These are phyloP conservation scores for Hippolais icterina DNA, from an alignment of 2,113 vertebrate genomes.

Conservation along the genomic window DNA sequence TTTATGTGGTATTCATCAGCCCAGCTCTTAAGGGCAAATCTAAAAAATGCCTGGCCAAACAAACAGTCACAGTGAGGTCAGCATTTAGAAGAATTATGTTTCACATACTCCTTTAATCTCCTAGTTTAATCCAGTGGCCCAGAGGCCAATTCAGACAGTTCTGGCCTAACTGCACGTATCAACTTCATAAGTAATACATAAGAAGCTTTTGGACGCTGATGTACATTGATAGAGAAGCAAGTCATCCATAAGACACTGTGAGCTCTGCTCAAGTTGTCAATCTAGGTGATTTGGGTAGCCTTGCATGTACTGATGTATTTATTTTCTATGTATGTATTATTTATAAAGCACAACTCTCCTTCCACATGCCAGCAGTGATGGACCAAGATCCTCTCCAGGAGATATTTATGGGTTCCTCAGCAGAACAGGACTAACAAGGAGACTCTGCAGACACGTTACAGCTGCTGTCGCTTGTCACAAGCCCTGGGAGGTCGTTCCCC, in stretches of 20 bases:
- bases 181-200: slow-evolving; percentile 20
- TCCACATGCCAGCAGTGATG: slow-evolving; percentile 48
- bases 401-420: slow-evolving; percentile 61
- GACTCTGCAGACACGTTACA: neutral
- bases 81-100: neutral
- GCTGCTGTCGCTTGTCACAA: slow-evolving; percentile 50
- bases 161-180: neutral
- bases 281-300: slow-evolving; percentile 52
- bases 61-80: neutral
- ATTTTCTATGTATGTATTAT: slow-evolving; percentile 68
- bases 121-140: slow-evolving; percentile 20
- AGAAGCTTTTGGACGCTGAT: slow-evolving; percentile 44
- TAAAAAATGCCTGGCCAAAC: slow-evolving; percentile 35
- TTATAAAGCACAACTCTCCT: slow-evolving; percentile 56
- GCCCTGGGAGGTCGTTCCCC: slow-evolving; percentile 17
- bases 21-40: slow-evolving; percentile 25
- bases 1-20: neutral
- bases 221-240: slow-evolving; percentile 51
- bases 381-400: slow-evolving; percentile 21
- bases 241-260: neutral
- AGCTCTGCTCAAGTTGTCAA: slow-evolving; percentile 39
- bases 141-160: slow-evolving; percentile 40
- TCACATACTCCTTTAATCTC: slow-evolving; percentile 1
- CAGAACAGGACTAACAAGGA: slow-evolving; percentile 53
- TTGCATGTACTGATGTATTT: slow-evolving; percentile 55